Percentiles rank a stretch among this genome's conserved stretches.
These are phyloP conservation scores for Cryptoprocta ferox DNA, from an alignment of 2,797 vertebrate species.

Conservation along the genomic window DNA sequence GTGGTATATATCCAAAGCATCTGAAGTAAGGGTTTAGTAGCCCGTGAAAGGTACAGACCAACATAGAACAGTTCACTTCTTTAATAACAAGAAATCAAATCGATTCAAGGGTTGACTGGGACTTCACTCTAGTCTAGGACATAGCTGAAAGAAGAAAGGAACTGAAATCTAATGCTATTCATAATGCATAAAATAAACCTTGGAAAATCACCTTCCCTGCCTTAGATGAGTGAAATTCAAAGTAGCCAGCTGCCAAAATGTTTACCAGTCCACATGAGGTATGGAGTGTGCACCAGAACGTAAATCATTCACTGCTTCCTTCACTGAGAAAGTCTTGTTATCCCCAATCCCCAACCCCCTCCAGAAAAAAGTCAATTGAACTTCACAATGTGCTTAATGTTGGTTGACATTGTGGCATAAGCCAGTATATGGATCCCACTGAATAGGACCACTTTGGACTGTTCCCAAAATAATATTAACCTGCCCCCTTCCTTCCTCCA, in stretches of 20 bases:
- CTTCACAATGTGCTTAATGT: neutral
- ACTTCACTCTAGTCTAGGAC: neutral
- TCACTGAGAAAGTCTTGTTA: neutral
- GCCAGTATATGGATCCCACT: neutral
- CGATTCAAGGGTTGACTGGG: neutral
- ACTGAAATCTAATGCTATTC: neutral
- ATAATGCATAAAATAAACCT: neutral
- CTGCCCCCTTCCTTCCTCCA: neutral
- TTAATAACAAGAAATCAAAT: neutral
- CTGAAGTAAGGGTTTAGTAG: neutral
- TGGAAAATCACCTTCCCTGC: neutral
- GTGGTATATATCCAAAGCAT: neutral
- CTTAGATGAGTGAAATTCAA: neutral
- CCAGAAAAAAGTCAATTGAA: neutral
- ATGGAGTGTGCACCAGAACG: neutral
- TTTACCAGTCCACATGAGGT: neutral
- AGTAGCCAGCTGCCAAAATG: neutral
- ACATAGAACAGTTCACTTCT: neutral
- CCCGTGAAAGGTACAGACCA: neutral
- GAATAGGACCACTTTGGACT: neutral
- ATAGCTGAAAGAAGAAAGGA: neutral
- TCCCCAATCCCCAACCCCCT: neutral
- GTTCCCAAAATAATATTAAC: neutral
- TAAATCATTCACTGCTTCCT: neutral
- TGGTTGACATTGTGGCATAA: neutral